Conservation (phyloP, 1,140 invertebrate species). For the Colletes gigas region DNA sequence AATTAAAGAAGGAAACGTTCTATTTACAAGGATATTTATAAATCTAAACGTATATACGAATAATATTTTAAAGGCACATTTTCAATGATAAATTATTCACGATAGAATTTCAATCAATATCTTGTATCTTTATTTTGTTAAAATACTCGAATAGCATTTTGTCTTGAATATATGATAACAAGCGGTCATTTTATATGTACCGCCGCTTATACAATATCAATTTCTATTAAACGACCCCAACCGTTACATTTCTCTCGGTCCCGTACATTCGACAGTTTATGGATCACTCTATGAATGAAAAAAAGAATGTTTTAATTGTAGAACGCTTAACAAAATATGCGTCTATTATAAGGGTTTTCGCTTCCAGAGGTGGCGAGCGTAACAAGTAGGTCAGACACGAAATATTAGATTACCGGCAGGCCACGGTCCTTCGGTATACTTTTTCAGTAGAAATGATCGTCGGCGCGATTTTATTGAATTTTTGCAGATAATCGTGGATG, state of each 20-base stretch:
- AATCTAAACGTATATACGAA: too few species aligned
- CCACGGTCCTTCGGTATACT: constrained; percentile 17
- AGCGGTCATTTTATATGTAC: background rate
- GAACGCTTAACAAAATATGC: constrained; percentile 36
- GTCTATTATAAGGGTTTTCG: constrained; percentile 48
- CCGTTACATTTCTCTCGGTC: too few species aligned
- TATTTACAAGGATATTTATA: too few species aligned
- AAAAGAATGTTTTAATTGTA: constrained; percentile 14
- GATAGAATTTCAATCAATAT: background rate
- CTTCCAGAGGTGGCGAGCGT: constrained; percentile 29
- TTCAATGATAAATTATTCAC: too few species aligned
- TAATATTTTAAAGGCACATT: too few species aligned
- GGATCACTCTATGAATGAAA: too few species aligned
- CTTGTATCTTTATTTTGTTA: background rate
- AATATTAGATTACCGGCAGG: constrained; percentile 47
- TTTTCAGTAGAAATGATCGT: background rate
- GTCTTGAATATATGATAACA: background rate
- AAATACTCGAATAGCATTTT: background rate
- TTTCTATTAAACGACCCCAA: background rate
- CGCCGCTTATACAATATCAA: background rate
- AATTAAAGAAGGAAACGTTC: too few species aligned
- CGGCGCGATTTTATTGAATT: background rate
- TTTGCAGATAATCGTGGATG: background rate
- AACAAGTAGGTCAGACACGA: constrained; percentile 54
- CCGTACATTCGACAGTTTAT: too few species aligned